Evolutionary conservation across 2,113 vertebrate species (phyloP), one percentile per base, ranked within the genome.

Genomic region (Tychaedon coryphoeus): DNA sequence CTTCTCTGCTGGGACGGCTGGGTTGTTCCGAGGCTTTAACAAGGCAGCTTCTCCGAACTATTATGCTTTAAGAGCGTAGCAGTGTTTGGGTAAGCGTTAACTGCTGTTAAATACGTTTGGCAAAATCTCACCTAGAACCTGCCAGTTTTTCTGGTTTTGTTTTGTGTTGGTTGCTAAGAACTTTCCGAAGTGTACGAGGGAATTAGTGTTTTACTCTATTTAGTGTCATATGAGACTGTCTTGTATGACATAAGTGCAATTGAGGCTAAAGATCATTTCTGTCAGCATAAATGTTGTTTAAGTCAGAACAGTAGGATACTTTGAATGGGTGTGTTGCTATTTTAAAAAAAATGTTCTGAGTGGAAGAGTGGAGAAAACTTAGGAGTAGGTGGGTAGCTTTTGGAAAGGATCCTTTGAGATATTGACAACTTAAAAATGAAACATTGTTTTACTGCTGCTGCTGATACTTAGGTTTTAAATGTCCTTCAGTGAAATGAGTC

Each of bases 201-300:
- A 73, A 64, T 78, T 76, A 33, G 17, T 26, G 36, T 40, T 75
- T 14, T 1, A 56, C 54, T 40, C 19, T 82, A 0, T 34, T 47
- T 56, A 31, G 34, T 34, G 40, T 69, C 71, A 36, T 56, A 26
- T 19, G 71, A 70, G 62, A 33, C 29, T 42, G 16, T 61, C 45
- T 65, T 16, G 5, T 62, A 4, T 69, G 87, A 73, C 34, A 66
- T 38, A 36, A 91, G 18, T 45, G 43, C 24, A 77, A 5, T 36
- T 56, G 48, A 73, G 60, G 64, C 19, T 79, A 73, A 88, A 91
- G 81, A 69, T 77, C 61, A 33, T n/a, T n/a, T 69, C 31, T 95
- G 58, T 88, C 66, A 60, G 54, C 45, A 40, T 47, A 64, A 54
- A 38, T 31, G 19, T 51, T 79, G 38, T 51, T 67, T 47, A 81